A percentile compares a stretch with the other conserved stretches of the same genome.
Conservation (phyloP, 2,888 invertebrate genomes). For the Neoaliturus tenellus region DNA sequence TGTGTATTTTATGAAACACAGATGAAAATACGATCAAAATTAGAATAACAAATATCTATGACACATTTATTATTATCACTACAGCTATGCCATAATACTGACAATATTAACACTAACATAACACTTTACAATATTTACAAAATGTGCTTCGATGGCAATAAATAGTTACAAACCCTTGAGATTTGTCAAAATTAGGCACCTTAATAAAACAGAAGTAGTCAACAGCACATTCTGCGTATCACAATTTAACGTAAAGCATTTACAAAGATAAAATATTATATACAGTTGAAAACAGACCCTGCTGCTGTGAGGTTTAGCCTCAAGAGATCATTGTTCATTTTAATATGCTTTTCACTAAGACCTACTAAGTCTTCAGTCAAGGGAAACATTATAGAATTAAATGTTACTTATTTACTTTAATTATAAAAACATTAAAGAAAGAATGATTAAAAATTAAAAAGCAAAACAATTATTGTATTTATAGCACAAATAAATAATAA, state of each 20-base stretch:
- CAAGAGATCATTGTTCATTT: slow-evolving; percentile 17
- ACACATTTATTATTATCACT: slow-evolving; percentile 42
- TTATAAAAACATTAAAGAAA: no score
- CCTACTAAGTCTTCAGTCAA: no score
- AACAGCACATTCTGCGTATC: slow-evolving; percentile 29
- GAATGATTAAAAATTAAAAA: no score
- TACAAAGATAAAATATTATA: slow-evolving; percentile 37
- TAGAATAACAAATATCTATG: slow-evolving; percentile 49
- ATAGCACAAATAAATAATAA: no score
- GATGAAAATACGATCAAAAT: slow-evolving; percentile 32
- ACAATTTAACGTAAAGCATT: slow-evolving; percentile 21
- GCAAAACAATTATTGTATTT: no score
- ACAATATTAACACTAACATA: slow-evolving; percentile 46
- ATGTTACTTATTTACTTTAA: no score
- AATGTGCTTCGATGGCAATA: slow-evolving; percentile 41
- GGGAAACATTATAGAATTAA: no score
- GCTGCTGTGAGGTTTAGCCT: slow-evolving; percentile 20
- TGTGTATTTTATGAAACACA: slow-evolving; percentile 44
- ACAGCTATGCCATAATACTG: slow-evolving; percentile 42
- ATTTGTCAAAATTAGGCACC: slow-evolving; percentile 4
- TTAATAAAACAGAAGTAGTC: slow-evolving; percentile 6
- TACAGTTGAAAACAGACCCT: slow-evolving; percentile 36
- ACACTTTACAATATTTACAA: slow-evolving; percentile 50
- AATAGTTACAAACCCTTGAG: slow-evolving; percentile 16
- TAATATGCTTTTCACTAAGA: neutral